Conservation (phyloP, 2,888 invertebrate genomes). For the Pyrrhosoma nymphula region DNA sequence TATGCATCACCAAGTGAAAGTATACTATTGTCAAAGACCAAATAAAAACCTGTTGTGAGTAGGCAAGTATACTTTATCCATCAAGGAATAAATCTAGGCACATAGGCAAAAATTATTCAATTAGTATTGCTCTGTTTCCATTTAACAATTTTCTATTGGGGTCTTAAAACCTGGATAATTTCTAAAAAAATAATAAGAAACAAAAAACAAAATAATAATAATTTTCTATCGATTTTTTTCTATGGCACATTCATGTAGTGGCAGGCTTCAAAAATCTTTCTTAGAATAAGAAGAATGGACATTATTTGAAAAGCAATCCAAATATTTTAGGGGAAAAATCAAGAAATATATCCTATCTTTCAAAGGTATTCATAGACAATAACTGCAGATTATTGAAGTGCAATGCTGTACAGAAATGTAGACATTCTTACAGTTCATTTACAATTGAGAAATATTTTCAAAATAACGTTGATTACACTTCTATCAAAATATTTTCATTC, state of each 20-base stretch:
- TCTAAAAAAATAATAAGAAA: conserved; percentile 8
- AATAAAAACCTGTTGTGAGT: conserved; percentile 48
- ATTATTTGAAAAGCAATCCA: conserved; percentile 48
- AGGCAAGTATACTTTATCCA: conserved; percentile 63
- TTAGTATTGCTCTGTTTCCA: conserved; percentile 58
- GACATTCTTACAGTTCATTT: conserved; percentile 39
- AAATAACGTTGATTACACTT: conserved; percentile 63
- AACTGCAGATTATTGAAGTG: conserved; percentile 61
- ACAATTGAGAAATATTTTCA: conserved; percentile 62
- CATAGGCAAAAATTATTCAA: conserved; percentile 63
- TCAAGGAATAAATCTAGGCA: conserved; percentile 64
- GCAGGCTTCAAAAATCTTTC: conserved; percentile 41
- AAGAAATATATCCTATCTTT: conserved; percentile 36
- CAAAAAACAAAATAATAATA: conserved; percentile 16
- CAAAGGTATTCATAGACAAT: conserved; percentile 52
- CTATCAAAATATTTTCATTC: conserved; percentile 64
- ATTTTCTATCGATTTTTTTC: conserved; percentile 6
- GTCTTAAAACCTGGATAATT: conserved; percentile 54
- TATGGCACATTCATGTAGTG: conserved; percentile 60
- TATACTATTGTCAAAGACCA: conserved; percentile 52
- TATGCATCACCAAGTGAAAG: background rate
- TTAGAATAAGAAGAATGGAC: conserved; percentile 59
- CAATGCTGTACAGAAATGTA: conserved; percentile 59
- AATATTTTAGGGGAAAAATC: conserved; percentile 43
- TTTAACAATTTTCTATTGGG: conserved; percentile 4